Conservation (phyloP, 2,888 invertebrate species). For the Rapana venosa region DNA sequence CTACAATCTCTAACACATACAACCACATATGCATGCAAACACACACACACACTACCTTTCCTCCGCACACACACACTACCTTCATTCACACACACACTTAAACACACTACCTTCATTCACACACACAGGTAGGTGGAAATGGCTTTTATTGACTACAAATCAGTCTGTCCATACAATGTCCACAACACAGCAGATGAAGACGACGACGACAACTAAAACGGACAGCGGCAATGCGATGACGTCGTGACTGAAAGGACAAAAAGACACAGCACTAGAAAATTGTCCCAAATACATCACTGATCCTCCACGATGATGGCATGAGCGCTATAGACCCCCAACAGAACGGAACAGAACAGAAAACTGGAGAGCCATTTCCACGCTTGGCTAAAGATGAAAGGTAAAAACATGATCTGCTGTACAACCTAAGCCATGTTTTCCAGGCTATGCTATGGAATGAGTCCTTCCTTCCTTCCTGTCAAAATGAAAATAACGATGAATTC, state of each 20-base stretch:
- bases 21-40: background rate
- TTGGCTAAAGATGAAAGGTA: background rate
- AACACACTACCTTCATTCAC: background rate
- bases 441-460: too few relatives aligned
- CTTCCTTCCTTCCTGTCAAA: too few relatives aligned
- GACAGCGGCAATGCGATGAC: background rate
- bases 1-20: background rate
- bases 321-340: background rate
- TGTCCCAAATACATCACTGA: background rate
- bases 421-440: background rate
- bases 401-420: background rate
- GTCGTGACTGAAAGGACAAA: background rate
- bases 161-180: constrained; percentile 9
- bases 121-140: constrained; percentile 36
- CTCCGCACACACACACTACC: background rate
- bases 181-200: constrained; percentile 10
- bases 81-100: background rate
- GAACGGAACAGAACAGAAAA: background rate
- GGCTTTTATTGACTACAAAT: constrained; percentile 44
- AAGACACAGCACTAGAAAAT: background rate
- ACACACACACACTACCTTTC: background rate
- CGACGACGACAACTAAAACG: background rate
- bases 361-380: background rate
- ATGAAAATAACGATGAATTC: too few relatives aligned
- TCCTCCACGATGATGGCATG: background rate